These are phyloP conservation scores for Ancistrus triradiatus DNA, from an alignment of 2,113 vertebrate genomes.

Conservation along the genomic window DNA sequence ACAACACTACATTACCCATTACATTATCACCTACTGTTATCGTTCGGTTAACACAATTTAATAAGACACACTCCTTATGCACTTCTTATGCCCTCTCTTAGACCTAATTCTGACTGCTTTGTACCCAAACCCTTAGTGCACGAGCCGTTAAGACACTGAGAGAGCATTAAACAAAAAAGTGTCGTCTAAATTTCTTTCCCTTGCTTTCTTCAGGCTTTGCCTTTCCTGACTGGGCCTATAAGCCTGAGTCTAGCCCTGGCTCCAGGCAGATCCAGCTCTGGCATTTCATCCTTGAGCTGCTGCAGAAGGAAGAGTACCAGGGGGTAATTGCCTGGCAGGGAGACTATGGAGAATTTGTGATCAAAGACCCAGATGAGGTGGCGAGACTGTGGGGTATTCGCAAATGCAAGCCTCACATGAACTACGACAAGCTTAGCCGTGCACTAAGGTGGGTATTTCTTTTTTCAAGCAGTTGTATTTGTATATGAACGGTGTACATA, in stretches of 20 bases:
- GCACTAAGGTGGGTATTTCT: slow-evolving; percentile 74
- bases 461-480: not conserved
- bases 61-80: too few species aligned
- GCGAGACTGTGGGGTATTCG: slow-evolving; percentile 83
- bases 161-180: slow-evolving; percentile 5
- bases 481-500: too few species aligned
- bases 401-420: slow-evolving; percentile 92
- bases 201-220: slow-evolving; percentile 73
- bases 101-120: slow-evolving; percentile 54
- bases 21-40: too few species aligned
- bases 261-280: slow-evolving; percentile 82
- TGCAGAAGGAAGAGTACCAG: slow-evolving; percentile 88
- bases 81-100: not conserved
- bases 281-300: slow-evolving; percentile 88
- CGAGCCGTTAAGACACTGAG: too few species aligned
- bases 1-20: too few species aligned
- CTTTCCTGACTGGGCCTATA: slow-evolving; percentile 93
- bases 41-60: too few species aligned
- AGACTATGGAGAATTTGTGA: slow-evolving; percentile 89
- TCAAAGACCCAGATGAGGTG: slow-evolving; percentile 88
- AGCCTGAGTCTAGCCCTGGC: slow-evolving; percentile 83
- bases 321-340: slow-evolving; percentile 89
- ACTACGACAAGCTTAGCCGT: slow-evolving; percentile 89
- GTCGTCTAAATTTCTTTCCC: slow-evolving; percentile 47
- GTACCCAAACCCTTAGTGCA: too few species aligned